Conservation (phyloP, 1,140 invertebrate species). For the Leptinotarsa undecemlineata region DNA sequence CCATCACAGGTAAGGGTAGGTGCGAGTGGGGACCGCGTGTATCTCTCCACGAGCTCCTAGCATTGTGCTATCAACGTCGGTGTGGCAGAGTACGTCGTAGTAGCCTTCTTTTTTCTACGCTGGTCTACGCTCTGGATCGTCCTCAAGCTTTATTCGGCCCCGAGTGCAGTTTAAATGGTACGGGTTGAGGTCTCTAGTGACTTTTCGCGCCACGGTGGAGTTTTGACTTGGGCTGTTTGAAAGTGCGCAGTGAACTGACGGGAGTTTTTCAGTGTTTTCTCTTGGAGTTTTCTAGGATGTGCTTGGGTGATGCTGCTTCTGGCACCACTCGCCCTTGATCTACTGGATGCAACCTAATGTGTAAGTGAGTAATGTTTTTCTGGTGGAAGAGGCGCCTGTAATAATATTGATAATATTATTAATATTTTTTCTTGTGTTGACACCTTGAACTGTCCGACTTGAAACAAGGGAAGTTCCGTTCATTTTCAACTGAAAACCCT, state of each 20-base stretch:
- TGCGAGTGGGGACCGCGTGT: slow-evolving; percentile 19
- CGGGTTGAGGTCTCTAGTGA: slow-evolving; percentile 7
- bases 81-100: slow-evolving; percentile 12
- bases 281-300: slow-evolving; percentile 44
- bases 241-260: slow-evolving; percentile 7
- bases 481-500: too few relatives aligned
- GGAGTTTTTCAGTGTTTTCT: slow-evolving; percentile 22
- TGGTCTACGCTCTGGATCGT: background rate
- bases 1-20: slow-evolving; percentile 32
- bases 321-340: slow-evolving; percentile 53
- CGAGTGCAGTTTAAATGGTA: slow-evolving; percentile 17
- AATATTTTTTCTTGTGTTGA: too few relatives aligned
- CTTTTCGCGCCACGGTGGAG: slow-evolving; percentile 13
- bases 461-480: too few relatives aligned
- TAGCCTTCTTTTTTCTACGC: slow-evolving; percentile 16
- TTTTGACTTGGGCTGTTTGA: background rate
- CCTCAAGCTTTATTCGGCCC: slow-evolving; percentile 10
- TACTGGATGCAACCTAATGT: slow-evolving; percentile 54
- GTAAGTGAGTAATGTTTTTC: slow-evolving; percentile 42
- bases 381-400: too few relatives aligned
- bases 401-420: too few relatives aligned
- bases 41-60: slow-evolving; percentile 17
- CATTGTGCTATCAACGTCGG: slow-evolving; percentile 34
- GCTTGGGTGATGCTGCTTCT: slow-evolving; percentile 52
- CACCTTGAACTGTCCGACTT: too few relatives aligned